These are phyloP conservation scores for Onychorhynchus coronatus DNA, from an alignment of 2,113 vertebrate genomes.

Conservation along the genomic window DNA sequence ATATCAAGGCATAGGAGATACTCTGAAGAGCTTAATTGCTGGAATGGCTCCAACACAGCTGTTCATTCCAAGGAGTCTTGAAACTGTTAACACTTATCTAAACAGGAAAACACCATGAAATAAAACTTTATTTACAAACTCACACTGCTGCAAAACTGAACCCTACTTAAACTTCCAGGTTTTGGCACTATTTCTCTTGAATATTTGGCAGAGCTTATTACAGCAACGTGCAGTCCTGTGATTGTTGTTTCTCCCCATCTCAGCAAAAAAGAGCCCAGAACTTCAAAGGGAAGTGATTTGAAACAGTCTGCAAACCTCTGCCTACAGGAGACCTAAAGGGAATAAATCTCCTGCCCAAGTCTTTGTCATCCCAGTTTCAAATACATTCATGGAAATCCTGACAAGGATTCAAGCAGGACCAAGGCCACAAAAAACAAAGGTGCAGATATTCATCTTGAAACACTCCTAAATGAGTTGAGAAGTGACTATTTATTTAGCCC, in stretches of 20 bases:
- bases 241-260: background rate
- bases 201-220: background rate
- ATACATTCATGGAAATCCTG: background rate
- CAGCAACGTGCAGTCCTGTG: fast-evolving
- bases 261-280: background rate
- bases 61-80: constrained; percentile 41
- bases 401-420: background rate
- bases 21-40: background rate
- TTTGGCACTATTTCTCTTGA: background rate
- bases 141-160: constrained; percentile 39
- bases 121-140: constrained; percentile 58
- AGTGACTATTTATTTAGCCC: background rate
- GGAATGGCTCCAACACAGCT: constrained; percentile 17
- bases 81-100: constrained; percentile 51
- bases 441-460: background rate
- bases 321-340: background rate
- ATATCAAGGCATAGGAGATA: background rate
- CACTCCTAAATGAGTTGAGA: background rate
- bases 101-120: constrained; percentile 52
- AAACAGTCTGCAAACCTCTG: background rate
- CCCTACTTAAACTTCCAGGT: background rate
- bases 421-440: background rate
- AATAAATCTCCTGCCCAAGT: background rate
- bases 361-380: background rate
- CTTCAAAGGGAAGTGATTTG: background rate